Evolutionary conservation across 1,140 invertebrate genomes (phyloP).

Genomic region (Drosophila nikananu): DNA sequence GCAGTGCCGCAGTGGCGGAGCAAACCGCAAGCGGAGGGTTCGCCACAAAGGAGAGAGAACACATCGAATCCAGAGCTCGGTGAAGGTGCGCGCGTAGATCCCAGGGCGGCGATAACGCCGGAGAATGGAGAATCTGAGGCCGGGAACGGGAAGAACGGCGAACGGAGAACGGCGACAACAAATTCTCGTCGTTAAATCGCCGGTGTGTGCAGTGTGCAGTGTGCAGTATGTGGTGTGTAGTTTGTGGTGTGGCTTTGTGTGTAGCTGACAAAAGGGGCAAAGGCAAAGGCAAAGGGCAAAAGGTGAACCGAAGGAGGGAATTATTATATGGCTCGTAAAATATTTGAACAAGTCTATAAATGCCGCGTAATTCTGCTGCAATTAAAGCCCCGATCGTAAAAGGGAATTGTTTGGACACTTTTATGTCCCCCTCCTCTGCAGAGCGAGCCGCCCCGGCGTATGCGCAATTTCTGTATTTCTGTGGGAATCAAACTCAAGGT

Average conservation of each 20-base stretch:
- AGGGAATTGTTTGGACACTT: slow-evolving; percentile 54
- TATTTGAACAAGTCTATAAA: slow-evolving; percentile 82
- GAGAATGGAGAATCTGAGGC: slow-evolving; percentile 1
- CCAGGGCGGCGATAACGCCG: slow-evolving; percentile 49
- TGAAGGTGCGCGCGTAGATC: slow-evolving; percentile 71
- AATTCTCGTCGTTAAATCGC: slow-evolving; percentile 59
- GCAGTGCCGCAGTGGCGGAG: no score
- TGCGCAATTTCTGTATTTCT: slow-evolving; percentile 63
- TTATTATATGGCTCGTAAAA: slow-evolving; percentile 81
- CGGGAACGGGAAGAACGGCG: slow-evolving; percentile 3
- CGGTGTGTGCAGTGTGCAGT: not conserved
- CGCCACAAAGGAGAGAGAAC: slow-evolving; percentile 18
- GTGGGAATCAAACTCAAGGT: slow-evolving; percentile 49
- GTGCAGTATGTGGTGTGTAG: not conserved
- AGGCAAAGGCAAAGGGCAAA: slow-evolving; percentile 38
- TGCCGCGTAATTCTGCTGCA: slow-evolving; percentile 74
- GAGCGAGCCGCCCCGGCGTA: slow-evolving; percentile 40
- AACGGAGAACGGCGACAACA: slow-evolving; percentile 38
- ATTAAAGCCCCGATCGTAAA: slow-evolving; percentile 55
- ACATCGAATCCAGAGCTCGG: slow-evolving; percentile 30
- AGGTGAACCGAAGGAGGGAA: slow-evolving; percentile 35
- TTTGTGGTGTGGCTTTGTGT: slow-evolving; percentile 9
- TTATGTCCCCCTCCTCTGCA: slow-evolving; percentile 8
- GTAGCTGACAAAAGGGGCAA: slow-evolving; percentile 37
- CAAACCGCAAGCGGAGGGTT: slow-evolving; percentile 33